These are phyloP conservation scores for Cacatua alba DNA, from an alignment of 2,113 vertebrate genomes.

Conservation along the genomic window DNA sequence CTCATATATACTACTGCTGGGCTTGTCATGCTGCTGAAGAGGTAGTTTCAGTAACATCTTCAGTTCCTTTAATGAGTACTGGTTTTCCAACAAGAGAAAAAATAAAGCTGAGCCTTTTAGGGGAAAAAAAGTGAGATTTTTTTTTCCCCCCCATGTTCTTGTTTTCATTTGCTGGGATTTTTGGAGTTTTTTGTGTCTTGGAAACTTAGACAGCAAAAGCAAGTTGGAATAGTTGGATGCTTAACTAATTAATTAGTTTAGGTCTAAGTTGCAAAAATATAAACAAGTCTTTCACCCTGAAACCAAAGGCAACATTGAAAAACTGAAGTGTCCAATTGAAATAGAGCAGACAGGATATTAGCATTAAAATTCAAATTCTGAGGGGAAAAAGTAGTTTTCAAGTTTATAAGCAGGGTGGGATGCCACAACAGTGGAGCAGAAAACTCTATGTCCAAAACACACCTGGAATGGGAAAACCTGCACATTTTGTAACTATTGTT, in stretches of 20 bases:
- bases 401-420: neutral
- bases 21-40: neutral
- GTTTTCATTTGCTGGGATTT: constrained; percentile 16
- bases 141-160: neutral
- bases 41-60: neutral
- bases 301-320: neutral
- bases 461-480: constrained; percentile 1
- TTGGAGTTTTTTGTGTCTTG: neutral
- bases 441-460: constrained; percentile 63
- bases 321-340: neutral
- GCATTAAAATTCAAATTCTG: neutral
- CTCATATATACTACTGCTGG: neutral
- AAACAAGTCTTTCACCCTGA: neutral
- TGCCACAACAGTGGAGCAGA: neutral
- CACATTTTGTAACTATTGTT: constrained; percentile 27
- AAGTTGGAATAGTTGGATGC: neutral
- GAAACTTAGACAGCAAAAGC: constrained; percentile 36
- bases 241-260: constrained; percentile 49
- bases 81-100: neutral
- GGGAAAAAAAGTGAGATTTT: neutral
- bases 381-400: neutral
- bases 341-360: neutral
- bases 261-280: constrained; percentile 23
- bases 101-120: neutral
- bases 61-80: constrained; percentile 13